Evolutionary conservation across 2,113 vertebrate genomes (phyloP).

Genomic region (Craseonycteris thonglongyai): DNA sequence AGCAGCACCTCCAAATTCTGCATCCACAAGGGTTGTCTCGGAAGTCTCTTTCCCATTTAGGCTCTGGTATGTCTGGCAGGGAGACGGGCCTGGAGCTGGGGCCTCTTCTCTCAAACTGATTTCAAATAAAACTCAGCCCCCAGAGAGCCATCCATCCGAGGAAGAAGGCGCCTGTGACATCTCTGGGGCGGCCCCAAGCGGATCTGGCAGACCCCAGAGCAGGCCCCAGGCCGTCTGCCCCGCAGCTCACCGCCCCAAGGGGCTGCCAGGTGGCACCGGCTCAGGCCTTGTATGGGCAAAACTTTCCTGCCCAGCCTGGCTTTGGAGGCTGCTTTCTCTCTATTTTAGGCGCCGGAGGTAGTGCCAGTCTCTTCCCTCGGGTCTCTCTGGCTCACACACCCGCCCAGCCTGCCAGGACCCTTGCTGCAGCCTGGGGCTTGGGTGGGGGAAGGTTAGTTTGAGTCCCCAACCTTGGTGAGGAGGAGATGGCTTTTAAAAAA

Average conservation of each 20-base stretch:
- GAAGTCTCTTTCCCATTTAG: conserved; percentile 36
- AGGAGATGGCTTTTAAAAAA: background rate
- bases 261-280: conserved; percentile 22
- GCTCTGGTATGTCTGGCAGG: conserved; percentile 47
- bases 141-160: conserved; percentile 50
- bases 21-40: background rate
- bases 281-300: conserved; percentile 67
- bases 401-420: conserved; percentile 6
- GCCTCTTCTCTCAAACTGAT: conserved; percentile 49
- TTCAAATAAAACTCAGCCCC: conserved; percentile 68
- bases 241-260: background rate
- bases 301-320: conserved; percentile 18
- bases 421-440: background rate
- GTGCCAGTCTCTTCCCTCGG: background rate
- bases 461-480: background rate
- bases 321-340: conserved; percentile 26
- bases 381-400: background rate
- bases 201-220: background rate
- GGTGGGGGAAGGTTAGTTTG: background rate
- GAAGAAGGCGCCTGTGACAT: background rate
- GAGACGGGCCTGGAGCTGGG: conserved; percentile 30
- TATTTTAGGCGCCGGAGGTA: conserved; percentile 31
- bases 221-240: background rate
- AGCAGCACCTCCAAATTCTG: background rate
- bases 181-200: background rate